phyloP scores from a whole-genome alignment of 2,888 invertebrate genomes.

The Hemaris fuciformis region DNA sequence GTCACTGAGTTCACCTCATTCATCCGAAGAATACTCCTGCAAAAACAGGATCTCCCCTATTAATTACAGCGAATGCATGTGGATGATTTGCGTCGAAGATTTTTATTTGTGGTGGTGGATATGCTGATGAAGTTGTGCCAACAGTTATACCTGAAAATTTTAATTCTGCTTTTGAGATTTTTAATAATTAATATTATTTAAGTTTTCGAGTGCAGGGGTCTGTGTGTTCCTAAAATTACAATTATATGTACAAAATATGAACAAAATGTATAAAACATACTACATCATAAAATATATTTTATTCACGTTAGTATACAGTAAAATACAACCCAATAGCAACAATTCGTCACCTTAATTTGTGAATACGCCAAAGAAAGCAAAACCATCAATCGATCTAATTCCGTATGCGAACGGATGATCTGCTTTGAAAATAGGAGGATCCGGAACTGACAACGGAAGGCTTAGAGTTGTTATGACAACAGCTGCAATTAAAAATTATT shows the following conservation, averaged over 20 bases:
- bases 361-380: constrained; percentile 9
- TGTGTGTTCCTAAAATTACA: too few species aligned
- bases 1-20: background rate
- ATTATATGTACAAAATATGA: too few species aligned
- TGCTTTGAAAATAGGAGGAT: constrained; percentile 28
- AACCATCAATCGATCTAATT: background rate
- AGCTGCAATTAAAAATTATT: constrained; percentile 21
- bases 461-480: constrained; percentile 22
- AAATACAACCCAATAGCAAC: background rate
- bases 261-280: background rate
- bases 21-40: background rate
- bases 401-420: constrained; percentile 20
- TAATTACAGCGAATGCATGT: background rate
- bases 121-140: background rate
- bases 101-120: background rate
- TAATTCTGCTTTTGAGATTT: background rate
- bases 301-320: background rate
- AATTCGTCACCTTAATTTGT: background rate
- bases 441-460: constrained; percentile 16
- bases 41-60: background rate
- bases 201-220: too few species aligned
- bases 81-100: background rate
- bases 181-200: too few species aligned
- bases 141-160: background rate
- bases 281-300: background rate